Percentiles rank a stretch among this genome's conserved stretches.
Conservation (phyloP, 2,797 vertebrate species). For the Poecilia picta region DNA sequence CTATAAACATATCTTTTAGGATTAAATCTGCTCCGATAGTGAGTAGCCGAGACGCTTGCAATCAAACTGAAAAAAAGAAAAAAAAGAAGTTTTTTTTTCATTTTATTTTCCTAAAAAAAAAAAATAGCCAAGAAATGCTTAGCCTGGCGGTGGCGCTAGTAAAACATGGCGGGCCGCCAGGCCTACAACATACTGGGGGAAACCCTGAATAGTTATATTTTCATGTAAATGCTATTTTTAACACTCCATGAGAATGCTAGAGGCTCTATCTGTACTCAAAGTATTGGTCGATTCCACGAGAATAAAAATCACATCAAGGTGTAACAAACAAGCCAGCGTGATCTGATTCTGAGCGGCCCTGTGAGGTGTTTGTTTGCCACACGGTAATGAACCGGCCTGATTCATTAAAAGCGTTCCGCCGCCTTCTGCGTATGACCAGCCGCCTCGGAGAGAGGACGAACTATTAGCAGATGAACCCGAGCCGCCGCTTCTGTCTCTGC, state of each 20-base stretch:
- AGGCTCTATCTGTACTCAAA: neutral
- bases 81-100: no score
- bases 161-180: no score
- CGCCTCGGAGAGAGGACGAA: slow-evolving; percentile 69
- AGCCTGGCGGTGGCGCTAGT: no score
- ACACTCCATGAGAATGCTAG: neutral
- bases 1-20: no score
- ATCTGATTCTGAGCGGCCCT: slow-evolving; percentile 49
- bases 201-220: neutral
- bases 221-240: neutral
- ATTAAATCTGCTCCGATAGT: no score
- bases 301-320: slow-evolving; percentile 37
- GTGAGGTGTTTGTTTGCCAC: slow-evolving; percentile 73
- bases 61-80: no score
- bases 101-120: no score
- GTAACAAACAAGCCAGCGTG: slow-evolving; percentile 40
- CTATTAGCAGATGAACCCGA: slow-evolving; percentile 68
- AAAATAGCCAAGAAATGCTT: no score
- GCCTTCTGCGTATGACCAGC: slow-evolving; percentile 62
- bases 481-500: slow-evolving; percentile 57
- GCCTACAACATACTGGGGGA: no score
- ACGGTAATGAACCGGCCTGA: slow-evolving; percentile 75
- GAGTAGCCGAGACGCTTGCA: no score
- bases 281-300: slow-evolving; percentile 1
- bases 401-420: slow-evolving; percentile 63